A percentile compares a stretch with the other conserved stretches of the same genome.
phyloP scores from a whole-genome alignment of 2,113 vertebrate genomes.

The human (Homo sapiens) region DNA sequence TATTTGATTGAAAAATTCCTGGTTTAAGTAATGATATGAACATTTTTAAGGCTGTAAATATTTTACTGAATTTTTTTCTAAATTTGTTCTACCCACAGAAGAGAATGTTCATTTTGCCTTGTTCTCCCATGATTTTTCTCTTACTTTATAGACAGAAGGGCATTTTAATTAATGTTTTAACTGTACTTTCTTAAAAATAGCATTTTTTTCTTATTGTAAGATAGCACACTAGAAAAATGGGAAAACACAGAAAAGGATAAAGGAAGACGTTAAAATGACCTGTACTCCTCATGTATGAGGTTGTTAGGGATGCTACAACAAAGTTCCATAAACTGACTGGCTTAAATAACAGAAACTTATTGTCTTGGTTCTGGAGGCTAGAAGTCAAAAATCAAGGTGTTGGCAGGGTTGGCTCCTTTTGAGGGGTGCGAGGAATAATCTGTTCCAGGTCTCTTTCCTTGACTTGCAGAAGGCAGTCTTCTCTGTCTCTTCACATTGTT shows the following conservation, averaged over 20 bases:
- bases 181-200: not conserved
- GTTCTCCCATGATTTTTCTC: not conserved
- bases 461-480: not conserved
- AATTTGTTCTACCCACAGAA: not conserved
- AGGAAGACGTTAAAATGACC: not conserved
- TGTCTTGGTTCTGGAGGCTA: not conserved
- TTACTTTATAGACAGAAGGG: not conserved
- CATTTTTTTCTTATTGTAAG: slow-evolving; percentile 10
- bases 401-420: not conserved
- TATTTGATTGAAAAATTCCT: not conserved
- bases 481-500: not conserved
- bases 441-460: not conserved
- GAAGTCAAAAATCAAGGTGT: not conserved
- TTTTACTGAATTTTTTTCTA: not conserved
- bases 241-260: not conserved
- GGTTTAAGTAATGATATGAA: not conserved
- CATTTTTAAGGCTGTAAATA: not conserved
- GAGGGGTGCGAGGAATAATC: not conserved
- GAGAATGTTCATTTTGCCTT: not conserved
- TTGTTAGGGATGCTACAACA: not conserved
- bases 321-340: not conserved
- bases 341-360: not conserved
- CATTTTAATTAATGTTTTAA: not conserved
- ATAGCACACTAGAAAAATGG: not conserved
- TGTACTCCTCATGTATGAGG: not conserved